Evolutionary conservation across 2,888 invertebrate species (phyloP).

Genomic region (Stratiomys singularior): DNA sequence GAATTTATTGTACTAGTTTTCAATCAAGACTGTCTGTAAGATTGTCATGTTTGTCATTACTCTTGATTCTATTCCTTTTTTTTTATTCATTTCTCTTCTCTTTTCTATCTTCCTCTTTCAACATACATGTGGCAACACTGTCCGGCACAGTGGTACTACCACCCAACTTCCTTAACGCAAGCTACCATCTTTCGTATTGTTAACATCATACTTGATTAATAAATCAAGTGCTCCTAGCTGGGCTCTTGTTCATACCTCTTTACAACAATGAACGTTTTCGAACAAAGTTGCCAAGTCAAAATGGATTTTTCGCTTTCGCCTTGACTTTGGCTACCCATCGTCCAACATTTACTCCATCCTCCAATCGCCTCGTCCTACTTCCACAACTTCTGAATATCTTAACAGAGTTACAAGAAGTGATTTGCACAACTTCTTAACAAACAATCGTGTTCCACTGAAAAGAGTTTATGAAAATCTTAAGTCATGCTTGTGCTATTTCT

Average conservation of each 20-base stretch:
- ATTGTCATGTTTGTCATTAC: too few species aligned
- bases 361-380: background rate
- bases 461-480: conserved; percentile 26
- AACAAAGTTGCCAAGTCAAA: conserved; percentile 18
- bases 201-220: conserved; percentile 26
- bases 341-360: conserved; percentile 7
- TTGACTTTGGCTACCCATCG: background rate
- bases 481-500: conserved; percentile 29
- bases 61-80: too few species aligned
- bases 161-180: too few species aligned
- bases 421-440: conserved; percentile 35
- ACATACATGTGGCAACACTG: too few species aligned
- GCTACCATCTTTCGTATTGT: conserved; percentile 19
- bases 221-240: conserved; percentile 29
- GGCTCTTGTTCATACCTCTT: conserved; percentile 10
- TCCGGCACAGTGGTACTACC: too few species aligned
- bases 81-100: too few species aligned
- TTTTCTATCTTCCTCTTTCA: too few species aligned
- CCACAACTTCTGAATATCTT: background rate
- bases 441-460: background rate
- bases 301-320: background rate
- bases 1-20: too few species aligned
- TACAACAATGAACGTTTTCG: conserved; percentile 31
- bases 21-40: too few species aligned
- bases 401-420: conserved; percentile 14